phyloP scores from a whole-genome alignment of 2,888 invertebrate species.

The Aphrophora alni region DNA sequence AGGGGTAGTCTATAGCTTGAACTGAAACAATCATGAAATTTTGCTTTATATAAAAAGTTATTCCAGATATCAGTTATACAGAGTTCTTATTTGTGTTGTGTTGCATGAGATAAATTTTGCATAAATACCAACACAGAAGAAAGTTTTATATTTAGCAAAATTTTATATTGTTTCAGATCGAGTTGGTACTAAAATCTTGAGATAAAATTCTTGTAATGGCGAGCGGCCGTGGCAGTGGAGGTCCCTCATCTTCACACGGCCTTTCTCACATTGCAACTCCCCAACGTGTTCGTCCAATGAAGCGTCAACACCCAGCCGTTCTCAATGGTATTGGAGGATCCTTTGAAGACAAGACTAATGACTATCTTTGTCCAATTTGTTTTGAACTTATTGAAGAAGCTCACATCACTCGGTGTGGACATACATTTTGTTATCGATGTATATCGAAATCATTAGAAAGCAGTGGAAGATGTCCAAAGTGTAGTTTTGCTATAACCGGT shows the following conservation, averaged over 20 bases:
- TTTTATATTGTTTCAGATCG: slow-evolving; percentile 64
- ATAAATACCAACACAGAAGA: background rate
- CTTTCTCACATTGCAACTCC: slow-evolving; percentile 57
- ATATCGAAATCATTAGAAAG: slow-evolving; percentile 71
- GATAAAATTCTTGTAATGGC: slow-evolving; percentile 26
- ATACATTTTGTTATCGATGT: slow-evolving; percentile 88
- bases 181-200: slow-evolving; percentile 53
- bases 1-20: no score
- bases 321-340: slow-evolving; percentile 69
- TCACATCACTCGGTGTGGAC: slow-evolving; percentile 90
- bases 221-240: slow-evolving; percentile 25
- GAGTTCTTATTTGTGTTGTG: background rate
- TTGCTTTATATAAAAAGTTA: background rate
- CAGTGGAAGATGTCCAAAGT: slow-evolving; percentile 80
- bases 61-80: background rate
- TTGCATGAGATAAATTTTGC: background rate
- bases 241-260: slow-evolving; percentile 55
- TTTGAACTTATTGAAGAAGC: slow-evolving; percentile 89
- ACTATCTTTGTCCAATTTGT: slow-evolving; percentile 80
- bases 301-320: slow-evolving; percentile 60
- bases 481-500: slow-evolving; percentile 72
- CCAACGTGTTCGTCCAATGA: slow-evolving; percentile 59
- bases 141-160: slow-evolving; percentile 32
- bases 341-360: slow-evolving; percentile 71
- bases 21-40: slow-evolving; percentile 45